A percentile compares a stretch with the other conserved stretches of the same genome.
phyloP scores from a whole-genome alignment of 1,140 invertebrate species.

The Anoplophora glabripennis region DNA sequence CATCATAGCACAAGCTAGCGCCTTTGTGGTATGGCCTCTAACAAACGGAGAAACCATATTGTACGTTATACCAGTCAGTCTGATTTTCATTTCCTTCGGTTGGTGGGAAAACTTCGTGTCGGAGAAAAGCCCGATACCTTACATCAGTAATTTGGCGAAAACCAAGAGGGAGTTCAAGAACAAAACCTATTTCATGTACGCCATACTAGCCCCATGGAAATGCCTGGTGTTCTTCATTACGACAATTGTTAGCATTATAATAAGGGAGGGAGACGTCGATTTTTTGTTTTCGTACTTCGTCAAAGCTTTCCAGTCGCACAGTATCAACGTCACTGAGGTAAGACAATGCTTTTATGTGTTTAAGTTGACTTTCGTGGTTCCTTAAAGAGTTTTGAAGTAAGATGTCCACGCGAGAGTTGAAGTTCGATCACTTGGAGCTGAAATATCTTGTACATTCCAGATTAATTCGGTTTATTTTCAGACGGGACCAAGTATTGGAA shows the following conservation, averaged over 20 bases:
- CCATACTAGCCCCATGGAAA: slow-evolving; percentile 67
- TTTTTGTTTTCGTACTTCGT: slow-evolving; percentile 56
- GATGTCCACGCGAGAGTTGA: too few relatives aligned
- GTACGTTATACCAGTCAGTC: slow-evolving; percentile 61
- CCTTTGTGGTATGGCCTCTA: slow-evolving; percentile 66
- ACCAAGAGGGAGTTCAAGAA: slow-evolving; percentile 58
- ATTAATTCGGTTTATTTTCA: slow-evolving; percentile 8
- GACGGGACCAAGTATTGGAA: slow-evolving; percentile 20
- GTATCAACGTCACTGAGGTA: slow-evolving; percentile 59
- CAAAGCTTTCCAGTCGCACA: slow-evolving; percentile 55
- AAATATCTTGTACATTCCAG: neutral
- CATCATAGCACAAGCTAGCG: slow-evolving; percentile 58
- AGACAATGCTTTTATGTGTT: slow-evolving; percentile 11
- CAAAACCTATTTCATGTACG: slow-evolving; percentile 67
- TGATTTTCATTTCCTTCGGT: slow-evolving; percentile 70
- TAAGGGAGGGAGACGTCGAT: slow-evolving; percentile 53
- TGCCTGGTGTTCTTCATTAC: slow-evolving; percentile 59
- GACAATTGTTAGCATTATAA: slow-evolving; percentile 56
- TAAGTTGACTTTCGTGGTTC: too few relatives aligned
- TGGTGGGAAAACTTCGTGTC: slow-evolving; percentile 86
- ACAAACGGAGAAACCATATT: slow-evolving; percentile 47
- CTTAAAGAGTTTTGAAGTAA: too few relatives aligned
- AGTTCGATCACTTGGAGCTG: too few relatives aligned
- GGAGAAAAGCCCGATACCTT: slow-evolving; percentile 44
- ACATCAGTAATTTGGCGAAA: slow-evolving; percentile 53